Percentiles rank a stretch among this genome's conserved stretches.
phyloP scores from a whole-genome alignment of 2,113 vertebrate species.

The Rhea americana region DNA sequence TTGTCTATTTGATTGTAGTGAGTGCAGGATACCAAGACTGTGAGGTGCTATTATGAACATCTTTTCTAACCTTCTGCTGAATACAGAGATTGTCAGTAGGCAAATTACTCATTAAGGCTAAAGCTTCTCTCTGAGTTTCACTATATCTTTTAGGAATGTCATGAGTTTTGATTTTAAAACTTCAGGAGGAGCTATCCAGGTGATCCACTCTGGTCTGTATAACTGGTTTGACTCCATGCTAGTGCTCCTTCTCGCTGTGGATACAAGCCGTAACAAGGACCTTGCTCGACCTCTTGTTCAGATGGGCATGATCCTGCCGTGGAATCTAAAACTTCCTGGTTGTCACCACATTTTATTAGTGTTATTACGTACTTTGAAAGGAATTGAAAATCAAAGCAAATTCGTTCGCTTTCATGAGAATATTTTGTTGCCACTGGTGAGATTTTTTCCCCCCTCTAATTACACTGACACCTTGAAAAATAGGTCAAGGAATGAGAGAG shows the following conservation, averaged over 20 bases:
- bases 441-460: neutral
- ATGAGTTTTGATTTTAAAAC: neutral
- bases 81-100: constrained; percentile 21
- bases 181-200: neutral
- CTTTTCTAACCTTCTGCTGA: constrained; percentile 46
- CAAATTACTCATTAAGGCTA: constrained; percentile 10
- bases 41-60: constrained; percentile 29
- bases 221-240: neutral
- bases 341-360: neutral
- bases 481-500: neutral
- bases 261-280: neutral
- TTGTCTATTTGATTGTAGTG: constrained; percentile 4
- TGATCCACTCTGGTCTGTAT: neutral
- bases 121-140: constrained; percentile 28
- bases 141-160: neutral
- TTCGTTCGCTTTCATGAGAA: neutral
- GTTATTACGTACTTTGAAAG: neutral
- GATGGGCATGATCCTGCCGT: neutral
- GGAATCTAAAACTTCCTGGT: neutral
- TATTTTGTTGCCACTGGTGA: neutral
- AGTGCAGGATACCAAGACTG: constrained; percentile 31
- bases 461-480: neutral
- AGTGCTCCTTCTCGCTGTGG: neutral
- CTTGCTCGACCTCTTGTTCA: neutral
- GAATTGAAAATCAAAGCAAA: neutral